Evolutionary conservation across 1,140 invertebrate species (phyloP).

Genomic region (Drosophila kurseongensis): DNA sequence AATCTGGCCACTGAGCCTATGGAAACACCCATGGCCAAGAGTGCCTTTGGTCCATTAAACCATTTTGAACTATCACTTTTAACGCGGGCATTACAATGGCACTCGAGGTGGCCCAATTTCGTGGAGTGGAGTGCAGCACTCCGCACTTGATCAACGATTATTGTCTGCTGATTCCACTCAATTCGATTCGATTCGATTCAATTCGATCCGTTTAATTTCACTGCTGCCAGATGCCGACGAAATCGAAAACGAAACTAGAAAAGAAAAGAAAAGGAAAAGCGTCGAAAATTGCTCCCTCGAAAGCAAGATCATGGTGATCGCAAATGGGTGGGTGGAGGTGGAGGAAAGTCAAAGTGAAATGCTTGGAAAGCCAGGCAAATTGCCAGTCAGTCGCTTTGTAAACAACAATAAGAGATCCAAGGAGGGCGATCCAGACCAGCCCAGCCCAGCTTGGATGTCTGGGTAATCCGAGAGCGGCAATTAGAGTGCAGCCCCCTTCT

Average conservation of each 20-base stretch:
- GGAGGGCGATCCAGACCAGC: constrained; percentile 7
- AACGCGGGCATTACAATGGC: constrained; percentile 38
- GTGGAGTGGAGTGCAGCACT: constrained; percentile 62
- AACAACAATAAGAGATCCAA: constrained; percentile 11
- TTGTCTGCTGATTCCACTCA: constrained; percentile 63
- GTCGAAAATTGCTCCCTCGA: constrained; percentile 74
- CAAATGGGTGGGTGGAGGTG: constrained; percentile 60
- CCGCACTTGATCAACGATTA: constrained; percentile 63
- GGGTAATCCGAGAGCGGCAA: constrained; percentile 37
- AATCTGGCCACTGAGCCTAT: constrained; percentile 30
- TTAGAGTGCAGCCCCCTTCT: constrained; percentile 40
- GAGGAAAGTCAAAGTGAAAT: constrained; percentile 81
- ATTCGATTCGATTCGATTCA: constrained; percentile 56
- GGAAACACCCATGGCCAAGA: constrained; percentile 56
- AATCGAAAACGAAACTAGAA: constrained; percentile 33
- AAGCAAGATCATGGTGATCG: constrained; percentile 39
- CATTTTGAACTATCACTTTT: constrained; percentile 65
- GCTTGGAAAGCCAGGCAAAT: constrained; percentile 77
- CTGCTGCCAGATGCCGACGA: constrained; percentile 19
- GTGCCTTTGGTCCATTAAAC: constrained; percentile 44
- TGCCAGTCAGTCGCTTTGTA: constrained; percentile 45
- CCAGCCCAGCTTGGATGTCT: constrained; percentile 31
- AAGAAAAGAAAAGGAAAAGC: constrained; percentile 70
- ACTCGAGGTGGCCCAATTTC: constrained; percentile 76
- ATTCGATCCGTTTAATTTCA: constrained; percentile 59